Conservation (phyloP, 2,888 invertebrate species). For the Cerastoderma edule region DNA sequence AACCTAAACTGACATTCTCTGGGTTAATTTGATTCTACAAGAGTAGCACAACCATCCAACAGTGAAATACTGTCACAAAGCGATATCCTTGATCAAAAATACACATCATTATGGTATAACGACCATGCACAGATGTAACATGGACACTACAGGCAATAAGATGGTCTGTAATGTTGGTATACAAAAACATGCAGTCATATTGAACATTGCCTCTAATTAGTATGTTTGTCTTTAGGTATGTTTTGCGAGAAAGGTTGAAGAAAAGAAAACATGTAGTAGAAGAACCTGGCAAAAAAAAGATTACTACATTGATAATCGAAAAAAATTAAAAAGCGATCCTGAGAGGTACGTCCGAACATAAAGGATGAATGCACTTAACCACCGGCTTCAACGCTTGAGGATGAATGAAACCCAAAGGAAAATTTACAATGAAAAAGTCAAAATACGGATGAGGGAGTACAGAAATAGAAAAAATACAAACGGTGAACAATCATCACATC, state of each 20-base stretch:
- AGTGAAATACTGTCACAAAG: too few relatives aligned
- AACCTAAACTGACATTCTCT: too few relatives aligned
- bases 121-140: too few relatives aligned
- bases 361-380: background rate
- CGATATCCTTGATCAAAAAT: too few relatives aligned
- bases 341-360: background rate
- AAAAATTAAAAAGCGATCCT: constrained; percentile 1
- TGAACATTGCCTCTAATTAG: background rate
- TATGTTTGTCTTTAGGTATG: too few relatives aligned
- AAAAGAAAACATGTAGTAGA: background rate
- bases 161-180: background rate
- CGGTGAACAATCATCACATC: too few relatives aligned
- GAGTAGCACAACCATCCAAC: too few relatives aligned
- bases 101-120: too few relatives aligned
- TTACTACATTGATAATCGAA: background rate
- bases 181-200: background rate
- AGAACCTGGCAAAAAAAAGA: background rate
- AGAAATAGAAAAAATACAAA: too few relatives aligned
- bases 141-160: too few relatives aligned
- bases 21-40: too few relatives aligned
- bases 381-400: background rate
- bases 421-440: background rate
- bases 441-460: too few relatives aligned
- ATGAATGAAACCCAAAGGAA: background rate
- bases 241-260: background rate